These are phyloP conservation scores for Pseudopleuronectes americanus DNA, from an alignment of 2,797 vertebrate genomes.

Conservation along the genomic window DNA sequence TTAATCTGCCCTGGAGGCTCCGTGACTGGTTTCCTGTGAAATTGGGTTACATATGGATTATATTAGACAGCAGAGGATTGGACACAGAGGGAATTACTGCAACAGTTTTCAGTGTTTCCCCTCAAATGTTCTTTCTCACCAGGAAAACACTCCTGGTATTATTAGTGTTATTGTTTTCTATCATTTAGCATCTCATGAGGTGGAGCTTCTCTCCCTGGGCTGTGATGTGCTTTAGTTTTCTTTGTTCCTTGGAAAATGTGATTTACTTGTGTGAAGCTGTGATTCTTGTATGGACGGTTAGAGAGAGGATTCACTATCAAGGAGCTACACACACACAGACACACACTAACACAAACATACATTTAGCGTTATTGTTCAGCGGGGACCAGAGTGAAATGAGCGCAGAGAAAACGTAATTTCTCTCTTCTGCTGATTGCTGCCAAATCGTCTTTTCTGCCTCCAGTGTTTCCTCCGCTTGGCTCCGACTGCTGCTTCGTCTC, in stretches of 20 bases:
- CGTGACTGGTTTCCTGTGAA: constrained; percentile 23
- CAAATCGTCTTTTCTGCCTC: constrained; percentile 5
- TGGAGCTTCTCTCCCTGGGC: constrained; percentile 8
- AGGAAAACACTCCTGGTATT: no score
- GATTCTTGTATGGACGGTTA: constrained; percentile 12
- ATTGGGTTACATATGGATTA: constrained; percentile 36
- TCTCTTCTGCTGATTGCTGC: neutral
- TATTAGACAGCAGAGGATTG: constrained; percentile 29
- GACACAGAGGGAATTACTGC: constrained; percentile 24
- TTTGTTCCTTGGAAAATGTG: constrained; percentile 42
- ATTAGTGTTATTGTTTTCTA: constrained; percentile 20
- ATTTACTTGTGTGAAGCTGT: constrained; percentile 54
- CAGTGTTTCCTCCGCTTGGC: constrained; percentile 11
- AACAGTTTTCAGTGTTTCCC: constrained; percentile 1
- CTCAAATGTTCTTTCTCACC: constrained; percentile 10
- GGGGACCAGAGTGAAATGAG: constrained; percentile 37
- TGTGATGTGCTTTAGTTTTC: constrained; percentile 24
- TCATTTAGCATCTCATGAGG: constrained; percentile 24
- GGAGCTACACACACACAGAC: constrained; percentile 9
- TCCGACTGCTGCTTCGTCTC: neutral
- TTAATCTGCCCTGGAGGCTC: constrained; percentile 31
- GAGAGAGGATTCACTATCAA: neutral
- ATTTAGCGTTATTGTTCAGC: constrained; percentile 35
- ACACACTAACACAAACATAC: constrained; percentile 1
- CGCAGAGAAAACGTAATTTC: constrained; percentile 4